These are phyloP conservation scores for Eupithecia tripunctaria DNA, from an alignment of 2,888 invertebrate species.

Conservation along the genomic window DNA sequence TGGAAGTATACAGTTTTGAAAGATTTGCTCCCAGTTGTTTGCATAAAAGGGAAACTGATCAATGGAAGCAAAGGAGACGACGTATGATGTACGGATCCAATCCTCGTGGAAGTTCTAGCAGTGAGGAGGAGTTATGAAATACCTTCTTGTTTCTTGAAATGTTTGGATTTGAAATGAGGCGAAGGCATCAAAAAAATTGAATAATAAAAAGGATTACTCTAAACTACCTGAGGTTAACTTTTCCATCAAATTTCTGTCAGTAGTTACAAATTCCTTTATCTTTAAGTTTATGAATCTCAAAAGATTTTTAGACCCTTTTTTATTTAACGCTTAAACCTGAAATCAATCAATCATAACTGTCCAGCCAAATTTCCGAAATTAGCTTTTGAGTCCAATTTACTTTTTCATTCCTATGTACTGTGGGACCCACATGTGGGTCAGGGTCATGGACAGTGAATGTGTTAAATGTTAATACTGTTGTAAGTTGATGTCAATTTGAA, in stretches of 20 bases:
- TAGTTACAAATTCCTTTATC: too few relatives aligned
- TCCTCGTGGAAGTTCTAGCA: not conserved
- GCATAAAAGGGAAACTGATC: not conserved
- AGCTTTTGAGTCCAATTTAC: too few relatives aligned
- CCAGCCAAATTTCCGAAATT: too few relatives aligned
- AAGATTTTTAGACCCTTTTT: not conserved
- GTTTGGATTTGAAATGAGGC: not conserved
- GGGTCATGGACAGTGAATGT: too few relatives aligned
- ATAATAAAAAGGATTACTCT: not conserved
- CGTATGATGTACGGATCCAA: not conserved
- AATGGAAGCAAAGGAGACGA: not conserved
- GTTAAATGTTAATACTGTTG: too few relatives aligned
- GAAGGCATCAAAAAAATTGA: not conserved
- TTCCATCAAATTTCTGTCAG: not conserved
- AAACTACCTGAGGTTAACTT: not conserved
- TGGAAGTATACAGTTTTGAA: constrained; percentile 58
- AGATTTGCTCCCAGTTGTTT: constrained; percentile 41
- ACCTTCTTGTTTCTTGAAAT: not conserved
- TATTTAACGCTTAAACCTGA: not conserved
- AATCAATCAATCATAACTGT: too few relatives aligned
- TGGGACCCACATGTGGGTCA: too few relatives aligned
- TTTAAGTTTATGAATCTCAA: too few relatives aligned
- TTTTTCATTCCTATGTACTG: too few relatives aligned
- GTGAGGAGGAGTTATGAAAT: not conserved
- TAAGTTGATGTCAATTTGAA: not conserved